Evolutionary conservation across 1,140 invertebrate species (phyloP), one percentile per base, ranked within the genome.

Genomic region (Papilio helenus): DNA sequence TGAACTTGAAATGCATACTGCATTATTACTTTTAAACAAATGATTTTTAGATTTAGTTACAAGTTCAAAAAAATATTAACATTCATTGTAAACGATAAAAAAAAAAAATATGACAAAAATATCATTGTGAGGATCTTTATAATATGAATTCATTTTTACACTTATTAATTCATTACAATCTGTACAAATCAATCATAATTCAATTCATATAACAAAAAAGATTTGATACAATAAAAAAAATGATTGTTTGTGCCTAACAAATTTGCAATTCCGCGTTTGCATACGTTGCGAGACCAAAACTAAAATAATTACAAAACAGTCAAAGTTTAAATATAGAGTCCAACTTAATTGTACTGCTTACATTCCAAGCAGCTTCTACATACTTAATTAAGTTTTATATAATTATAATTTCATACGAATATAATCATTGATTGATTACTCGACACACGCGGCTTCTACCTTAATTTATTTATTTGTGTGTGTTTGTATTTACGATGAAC

Each of bases 361-460:
- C 12, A 16, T 9, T 9, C 14, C 10, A 29, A 68, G 12, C 61
- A 29, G 14, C 26, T 61, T 61, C 58, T 34, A 68, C 26, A 61
- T 61, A 76, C 46, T 76, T 51, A 23, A 55, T 26, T 55, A 44
- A 0, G 51, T 49, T 26, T 74, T 26, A 18, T 58, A 55, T 76
- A n/a, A 76, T 76, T 76, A 76, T 58, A 26, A 51, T 58, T 29
- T 76, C 29, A 76, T 76, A 76, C 14, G 46, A 76, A 55, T 29
- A 76, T 55, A 34, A 77, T 77, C 76, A 77, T 77, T 65, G 76
- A 77, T 77, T 65, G 76, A 61, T 77, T 77, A 77, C 76, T 77
- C 76, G 76, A 77, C 76, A 77, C 76, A 77, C 76, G 76, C 76
- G 76, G 76, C 76, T 77, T 65, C 44, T 46, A 49, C 23, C 44